These are phyloP conservation scores for Achroia grisella DNA, from an alignment of 1,140 invertebrate species.

Conservation along the genomic window DNA sequence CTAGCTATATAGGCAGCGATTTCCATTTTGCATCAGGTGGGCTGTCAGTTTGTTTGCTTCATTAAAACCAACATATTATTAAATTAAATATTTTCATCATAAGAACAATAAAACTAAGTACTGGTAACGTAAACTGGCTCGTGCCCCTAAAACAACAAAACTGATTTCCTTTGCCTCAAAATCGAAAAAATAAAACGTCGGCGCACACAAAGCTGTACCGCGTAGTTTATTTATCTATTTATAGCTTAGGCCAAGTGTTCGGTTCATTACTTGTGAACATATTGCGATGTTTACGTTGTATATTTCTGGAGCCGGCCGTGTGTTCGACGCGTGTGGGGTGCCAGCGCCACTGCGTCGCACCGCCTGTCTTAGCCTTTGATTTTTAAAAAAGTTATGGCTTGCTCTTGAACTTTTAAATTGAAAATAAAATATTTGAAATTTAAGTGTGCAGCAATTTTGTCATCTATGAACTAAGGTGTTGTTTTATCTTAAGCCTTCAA, in stretches of 20 bases:
- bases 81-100: background rate
- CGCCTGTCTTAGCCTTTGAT: slow-evolving; percentile 15
- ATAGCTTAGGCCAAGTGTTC: slow-evolving; percentile 58
- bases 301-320: slow-evolving; percentile 63
- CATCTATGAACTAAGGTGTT: too few species aligned
- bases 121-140: slow-evolving; percentile 10
- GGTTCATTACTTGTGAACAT: slow-evolving; percentile 57
- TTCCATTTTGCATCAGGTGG: too few species aligned
- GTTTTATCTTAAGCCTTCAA: too few species aligned
- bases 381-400: slow-evolving; percentile 1
- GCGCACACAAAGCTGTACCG: slow-evolving; percentile 12
- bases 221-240: slow-evolving; percentile 61
- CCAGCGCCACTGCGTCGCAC: slow-evolving; percentile 8
- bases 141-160: slow-evolving; percentile 7
- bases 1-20: too few species aligned
- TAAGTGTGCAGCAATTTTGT: too few species aligned
- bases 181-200: slow-evolving; percentile 14
- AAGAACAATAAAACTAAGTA: background rate
- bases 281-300: slow-evolving; percentile 60
- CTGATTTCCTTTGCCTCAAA: slow-evolving; percentile 8
- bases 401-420: background rate
- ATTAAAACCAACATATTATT: background rate
- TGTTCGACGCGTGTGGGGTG: slow-evolving; percentile 54
- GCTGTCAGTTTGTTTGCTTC: too few species aligned
- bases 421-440: background rate